A percentile compares a stretch with the other conserved stretches of the same genome.
These are phyloP conservation scores for Andrena cerasifolii DNA, from an alignment of 1,140 invertebrate genomes.

Conservation along the genomic window DNA sequence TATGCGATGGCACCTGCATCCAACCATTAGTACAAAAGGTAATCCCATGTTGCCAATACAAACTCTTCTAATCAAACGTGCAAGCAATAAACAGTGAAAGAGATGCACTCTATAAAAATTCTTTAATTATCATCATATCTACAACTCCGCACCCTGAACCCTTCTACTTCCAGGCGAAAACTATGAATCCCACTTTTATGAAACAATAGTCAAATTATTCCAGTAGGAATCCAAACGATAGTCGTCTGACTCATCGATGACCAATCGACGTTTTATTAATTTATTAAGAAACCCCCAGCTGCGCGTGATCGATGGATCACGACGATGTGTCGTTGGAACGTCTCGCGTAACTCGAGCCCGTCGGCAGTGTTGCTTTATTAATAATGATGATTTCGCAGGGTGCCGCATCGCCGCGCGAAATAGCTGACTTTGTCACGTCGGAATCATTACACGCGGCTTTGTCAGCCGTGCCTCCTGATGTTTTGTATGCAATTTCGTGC, in stretches of 20 bases:
- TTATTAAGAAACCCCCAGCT: neutral
- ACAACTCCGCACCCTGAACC: no score
- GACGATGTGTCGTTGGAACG: neutral
- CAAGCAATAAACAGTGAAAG: no score
- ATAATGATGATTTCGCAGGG: constrained; percentile 44
- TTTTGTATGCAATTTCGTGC: constrained; percentile 5
- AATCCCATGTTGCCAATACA: no score
- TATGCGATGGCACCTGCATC: no score
- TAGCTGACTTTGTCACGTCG: constrained; percentile 11
- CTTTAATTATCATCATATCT: no score
- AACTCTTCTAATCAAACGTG: no score
- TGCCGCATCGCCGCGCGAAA: neutral
- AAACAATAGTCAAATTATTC: no score
- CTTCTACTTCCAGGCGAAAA: no score
- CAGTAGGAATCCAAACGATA: no score
- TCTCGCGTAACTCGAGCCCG: neutral
- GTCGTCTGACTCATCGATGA: constrained; percentile 14
- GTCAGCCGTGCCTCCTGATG: neutral
- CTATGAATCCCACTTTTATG: no score
- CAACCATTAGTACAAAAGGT: no score
- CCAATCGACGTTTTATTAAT: neutral
- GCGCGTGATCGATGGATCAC: neutral
- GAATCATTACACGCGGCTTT: neutral
- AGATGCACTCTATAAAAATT: no score
- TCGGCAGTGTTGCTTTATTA: constrained; percentile 21